These are phyloP conservation scores for Dynastes maya DNA, from an alignment of 2,888 invertebrate species.

Conservation along the genomic window DNA sequence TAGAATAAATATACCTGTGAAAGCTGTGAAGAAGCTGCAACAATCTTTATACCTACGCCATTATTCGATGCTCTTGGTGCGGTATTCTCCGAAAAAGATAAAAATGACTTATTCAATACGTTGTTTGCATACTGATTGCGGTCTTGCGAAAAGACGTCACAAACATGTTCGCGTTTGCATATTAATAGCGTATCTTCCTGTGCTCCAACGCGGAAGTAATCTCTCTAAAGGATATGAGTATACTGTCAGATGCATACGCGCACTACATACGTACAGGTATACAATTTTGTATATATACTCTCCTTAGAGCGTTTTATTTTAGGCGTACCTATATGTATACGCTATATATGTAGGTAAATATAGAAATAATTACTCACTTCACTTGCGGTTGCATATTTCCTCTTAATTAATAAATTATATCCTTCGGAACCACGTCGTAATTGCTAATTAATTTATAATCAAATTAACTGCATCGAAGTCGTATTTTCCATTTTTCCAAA, in stretches of 20 bases:
- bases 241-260: slow-evolving; percentile 34
- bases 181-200: slow-evolving; percentile 44
- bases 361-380: slow-evolving; percentile 7
- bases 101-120: slow-evolving; percentile 40
- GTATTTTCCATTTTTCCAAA: background rate
- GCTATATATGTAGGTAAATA: slow-evolving; percentile 6
- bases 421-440: background rate
- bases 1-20: slow-evolving; percentile 6
- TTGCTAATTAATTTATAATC: slow-evolving; percentile 17
- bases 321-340: background rate
- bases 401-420: slow-evolving; percentile 29
- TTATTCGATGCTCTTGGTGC: slow-evolving; percentile 1
- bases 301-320: background rate
- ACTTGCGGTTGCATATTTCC: slow-evolving; percentile 4
- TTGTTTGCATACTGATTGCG: slow-evolving; percentile 45
- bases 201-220: slow-evolving; percentile 44
- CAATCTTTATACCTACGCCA: slow-evolving; percentile 9
- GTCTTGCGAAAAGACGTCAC: slow-evolving; percentile 40
- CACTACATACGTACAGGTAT: background rate
- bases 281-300: background rate
- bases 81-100: slow-evolving; percentile 29
- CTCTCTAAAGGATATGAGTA: slow-evolving; percentile 39
- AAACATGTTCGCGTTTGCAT: slow-evolving; percentile 46
- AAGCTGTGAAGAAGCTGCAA: background rate
- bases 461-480: slow-evolving; percentile 11